phyloP scores from a whole-genome alignment of 2,113 vertebrate genomes.

The Hippocampus comes region DNA sequence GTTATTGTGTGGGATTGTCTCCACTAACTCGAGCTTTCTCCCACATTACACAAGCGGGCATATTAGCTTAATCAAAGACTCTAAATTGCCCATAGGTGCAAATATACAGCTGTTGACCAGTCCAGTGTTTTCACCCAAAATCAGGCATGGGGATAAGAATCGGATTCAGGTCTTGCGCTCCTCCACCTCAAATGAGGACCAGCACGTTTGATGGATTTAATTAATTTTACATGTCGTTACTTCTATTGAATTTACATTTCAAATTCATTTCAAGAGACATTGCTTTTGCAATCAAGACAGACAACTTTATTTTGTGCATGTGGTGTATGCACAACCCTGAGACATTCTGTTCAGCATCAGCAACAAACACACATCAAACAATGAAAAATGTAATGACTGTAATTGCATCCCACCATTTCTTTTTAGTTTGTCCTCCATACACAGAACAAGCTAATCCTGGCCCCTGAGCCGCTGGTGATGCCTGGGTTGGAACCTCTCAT shows the following conservation, averaged over 20 bases:
- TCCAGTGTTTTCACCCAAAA: neutral
- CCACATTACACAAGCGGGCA: neutral
- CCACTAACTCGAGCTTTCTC: neutral
- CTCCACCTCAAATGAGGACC: neutral
- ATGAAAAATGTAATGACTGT: neutral
- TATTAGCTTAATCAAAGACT: neutral
- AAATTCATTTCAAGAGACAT: neutral
- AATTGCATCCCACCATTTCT: neutral
- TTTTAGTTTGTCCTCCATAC: neutral
- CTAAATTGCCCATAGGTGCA: neutral
- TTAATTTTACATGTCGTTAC: neutral
- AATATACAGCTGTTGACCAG: neutral
- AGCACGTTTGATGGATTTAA: neutral
- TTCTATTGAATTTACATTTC: neutral
- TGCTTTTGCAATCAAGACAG: no score
- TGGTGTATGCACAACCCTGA: neutral
- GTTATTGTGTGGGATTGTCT: neutral
- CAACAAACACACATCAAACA: conserved; percentile 1
- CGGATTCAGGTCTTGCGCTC: neutral
- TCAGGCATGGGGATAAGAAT: neutral
- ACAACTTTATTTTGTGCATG: neutral
- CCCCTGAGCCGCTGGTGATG: conserved; percentile 80
- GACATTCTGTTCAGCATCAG: conserved; percentile 5
- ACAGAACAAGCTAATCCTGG: conserved; percentile 82
- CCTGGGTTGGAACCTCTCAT: conserved; percentile 82